Evolutionary conservation across 64 coral and sea anemone species (phyloP).

Genomic region (Actinia equina): DNA sequence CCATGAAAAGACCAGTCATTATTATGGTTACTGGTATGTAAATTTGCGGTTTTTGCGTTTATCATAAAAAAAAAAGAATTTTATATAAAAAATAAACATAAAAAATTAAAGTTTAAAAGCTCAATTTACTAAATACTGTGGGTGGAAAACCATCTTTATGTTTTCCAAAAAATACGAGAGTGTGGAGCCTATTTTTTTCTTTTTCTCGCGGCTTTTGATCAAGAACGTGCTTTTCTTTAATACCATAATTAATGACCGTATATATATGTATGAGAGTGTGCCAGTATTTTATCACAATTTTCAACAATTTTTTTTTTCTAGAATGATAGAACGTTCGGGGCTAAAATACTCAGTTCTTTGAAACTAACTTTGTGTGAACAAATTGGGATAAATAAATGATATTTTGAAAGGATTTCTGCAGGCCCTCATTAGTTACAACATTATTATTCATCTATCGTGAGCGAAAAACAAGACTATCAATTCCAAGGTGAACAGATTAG

Average conservation of each 20-base stretch:
- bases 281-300: background rate
- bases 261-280: background rate
- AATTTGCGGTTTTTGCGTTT: background rate
- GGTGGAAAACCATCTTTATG: background rate
- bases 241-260: background rate
- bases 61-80: background rate
- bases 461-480: background rate
- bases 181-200: background rate
- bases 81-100: background rate
- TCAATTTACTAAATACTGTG: background rate
- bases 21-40: background rate
- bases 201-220: background rate
- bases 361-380: background rate
- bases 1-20: background rate
- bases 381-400: background rate
- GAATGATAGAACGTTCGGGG: background rate
- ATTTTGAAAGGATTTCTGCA: background rate
- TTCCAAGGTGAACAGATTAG: background rate
- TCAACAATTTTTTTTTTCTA: background rate
- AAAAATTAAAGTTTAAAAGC: slow-evolving; percentile 3
- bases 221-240: background rate
- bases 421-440: too few relatives aligned
- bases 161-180: background rate
- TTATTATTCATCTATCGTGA: background rate
- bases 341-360: background rate